Base-by-base conservation (phyloP, 2,888 invertebrate genomes). In the Lycaena phlaeas region DNA sequence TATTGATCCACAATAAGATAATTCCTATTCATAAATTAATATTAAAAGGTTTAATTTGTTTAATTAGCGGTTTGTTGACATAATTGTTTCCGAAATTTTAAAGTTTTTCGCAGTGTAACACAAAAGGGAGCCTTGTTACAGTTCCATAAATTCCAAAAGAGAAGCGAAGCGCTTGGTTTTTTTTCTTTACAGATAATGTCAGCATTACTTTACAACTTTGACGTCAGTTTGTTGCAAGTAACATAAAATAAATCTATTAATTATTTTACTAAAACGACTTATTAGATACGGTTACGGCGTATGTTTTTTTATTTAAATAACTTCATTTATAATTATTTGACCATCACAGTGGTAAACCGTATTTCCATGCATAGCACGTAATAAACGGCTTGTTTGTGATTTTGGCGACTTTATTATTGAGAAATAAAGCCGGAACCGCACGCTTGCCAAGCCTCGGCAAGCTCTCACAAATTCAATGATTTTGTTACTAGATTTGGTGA, bases 81-180 rank as follows among this genome's bases (percentile, higher is more conserved):
- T 63, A 63, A 62, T 71, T 66, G 51, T 61, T 48, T 61, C 61
- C 60, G 57, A 60, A 59, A 68, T 68, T 73, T 77, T 73, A 64
- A 64, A 67, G 59, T 63, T 64, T 65, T 66, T 63, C 61, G 45
- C 50, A 52, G 67, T 64, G 69, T 71, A 78, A 76, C 65, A 82
- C 81, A 81, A 84, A 78, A 82, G 77, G 63, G 67, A 84, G 81
- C 82, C 84, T 84, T 84, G 84, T 82, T 81, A 77, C 82, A 61
- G 72, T 70, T 74, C 75, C 77, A 82, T 84, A 84, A 84, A 84
- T 82, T 79, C 82, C 84, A 84, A 79, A 81, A 82, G 82, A 81
- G 84, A 82, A 82, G 81, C 78, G 81, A 72, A 68, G 76, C 79
- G 81, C 74, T 71, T 76, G 63, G 56, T 76, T 81, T 78, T 76